Evolutionary conservation across 2,113 vertebrate species (phyloP).

Genomic region (Epinephelus moara): DNA sequence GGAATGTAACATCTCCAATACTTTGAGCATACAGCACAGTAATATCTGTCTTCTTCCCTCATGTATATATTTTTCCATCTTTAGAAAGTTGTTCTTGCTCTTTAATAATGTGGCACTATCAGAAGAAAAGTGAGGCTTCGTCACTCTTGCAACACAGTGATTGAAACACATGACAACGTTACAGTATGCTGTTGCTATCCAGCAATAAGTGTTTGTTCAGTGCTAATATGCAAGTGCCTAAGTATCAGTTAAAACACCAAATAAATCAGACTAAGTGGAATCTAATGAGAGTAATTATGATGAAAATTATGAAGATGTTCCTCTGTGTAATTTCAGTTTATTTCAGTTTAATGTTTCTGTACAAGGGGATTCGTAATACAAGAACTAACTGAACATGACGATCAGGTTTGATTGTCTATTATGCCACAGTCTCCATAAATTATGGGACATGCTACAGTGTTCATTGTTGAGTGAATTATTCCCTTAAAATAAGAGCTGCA

Average conservation of each 20-base stretch:
- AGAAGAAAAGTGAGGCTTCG: neutral
- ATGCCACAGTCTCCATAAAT: neutral
- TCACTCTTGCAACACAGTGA: neutral
- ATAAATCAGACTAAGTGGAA: slow-evolving; percentile 49
- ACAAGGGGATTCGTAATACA: neutral
- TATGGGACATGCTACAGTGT: neutral
- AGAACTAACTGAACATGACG: neutral
- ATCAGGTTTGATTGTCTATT: neutral
- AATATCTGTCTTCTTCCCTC: neutral
- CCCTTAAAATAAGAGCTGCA: neutral
- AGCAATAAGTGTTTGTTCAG: neutral
- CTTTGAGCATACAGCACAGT: neutral
- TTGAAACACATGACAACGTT: neutral
- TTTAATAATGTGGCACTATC: neutral
- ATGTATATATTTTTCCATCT: neutral
- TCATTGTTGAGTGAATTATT: neutral
- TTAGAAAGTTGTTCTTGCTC: neutral
- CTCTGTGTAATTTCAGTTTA: slow-evolving; percentile 34
- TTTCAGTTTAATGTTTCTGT: slow-evolving; percentile 23
- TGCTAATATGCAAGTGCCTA: neutral
- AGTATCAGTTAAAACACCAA: slow-evolving; percentile 16
- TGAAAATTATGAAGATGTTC: slow-evolving; percentile 33
- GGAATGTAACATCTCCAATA: slow-evolving; percentile 4
- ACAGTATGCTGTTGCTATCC: neutral
- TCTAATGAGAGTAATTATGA: slow-evolving; percentile 53